Percentiles rank a stretch among this genome's conserved stretches.
Conservation (phyloP, 2,797 vertebrate species). For the Sciaenops ocellatus region DNA sequence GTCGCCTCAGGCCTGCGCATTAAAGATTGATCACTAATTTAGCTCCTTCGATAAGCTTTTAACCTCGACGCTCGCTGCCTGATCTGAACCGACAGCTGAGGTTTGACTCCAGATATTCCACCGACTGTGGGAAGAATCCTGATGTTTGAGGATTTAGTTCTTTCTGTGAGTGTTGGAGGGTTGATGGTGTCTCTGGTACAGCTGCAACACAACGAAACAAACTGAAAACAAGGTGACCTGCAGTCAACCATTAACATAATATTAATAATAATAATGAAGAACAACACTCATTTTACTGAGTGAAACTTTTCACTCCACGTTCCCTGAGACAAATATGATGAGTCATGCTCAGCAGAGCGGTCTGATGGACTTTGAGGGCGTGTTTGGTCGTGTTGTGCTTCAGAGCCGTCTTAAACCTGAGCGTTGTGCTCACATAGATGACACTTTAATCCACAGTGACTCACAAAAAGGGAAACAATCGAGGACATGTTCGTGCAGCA, state of each 20-base stretch:
- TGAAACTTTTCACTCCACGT: too few relatives aligned
- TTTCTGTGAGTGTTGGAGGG: not conserved
- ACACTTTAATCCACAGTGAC: too few relatives aligned
- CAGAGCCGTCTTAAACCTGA: too few relatives aligned
- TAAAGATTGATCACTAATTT: conserved; percentile 64
- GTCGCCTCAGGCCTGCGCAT: conserved; percentile 51
- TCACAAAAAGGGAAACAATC: too few relatives aligned
- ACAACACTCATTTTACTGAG: too few relatives aligned
- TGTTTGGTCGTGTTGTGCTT: too few relatives aligned
- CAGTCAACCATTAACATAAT: not conserved
- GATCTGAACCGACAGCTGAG: conserved; percentile 33
- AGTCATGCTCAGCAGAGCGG: too few relatives aligned
- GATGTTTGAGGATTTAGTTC: conserved; percentile 3
- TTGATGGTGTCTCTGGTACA: not conserved
- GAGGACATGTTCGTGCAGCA: too few relatives aligned
- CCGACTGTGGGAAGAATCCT: conserved; percentile 16
- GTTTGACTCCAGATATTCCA: conserved; percentile 3
- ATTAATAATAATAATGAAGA: not conserved
- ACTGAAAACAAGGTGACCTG: not conserved
- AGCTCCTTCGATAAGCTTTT: conserved; percentile 59
- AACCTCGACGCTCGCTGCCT: conserved; percentile 19
- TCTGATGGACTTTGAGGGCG: too few relatives aligned
- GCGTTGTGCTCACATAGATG: too few relatives aligned
- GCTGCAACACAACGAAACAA: not conserved
- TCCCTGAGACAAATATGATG: too few relatives aligned